These are phyloP conservation scores for Rhagophthalmus giganteus DNA, from an alignment of 2,888 invertebrate species.

Conservation along the genomic window DNA sequence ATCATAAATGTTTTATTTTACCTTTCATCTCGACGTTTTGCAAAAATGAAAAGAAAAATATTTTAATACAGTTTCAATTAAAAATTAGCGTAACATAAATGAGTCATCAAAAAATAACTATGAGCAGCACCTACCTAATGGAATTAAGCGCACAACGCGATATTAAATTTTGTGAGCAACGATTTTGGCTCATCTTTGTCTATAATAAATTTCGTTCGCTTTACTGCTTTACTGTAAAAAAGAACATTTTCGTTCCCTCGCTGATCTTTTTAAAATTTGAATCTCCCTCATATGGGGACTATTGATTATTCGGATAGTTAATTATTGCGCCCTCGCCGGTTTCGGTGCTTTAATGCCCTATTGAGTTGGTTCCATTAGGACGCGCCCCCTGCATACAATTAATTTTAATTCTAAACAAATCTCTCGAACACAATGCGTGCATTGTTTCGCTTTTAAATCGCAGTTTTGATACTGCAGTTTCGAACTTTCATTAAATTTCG, in stretches of 20 bases:
- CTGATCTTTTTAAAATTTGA: no score
- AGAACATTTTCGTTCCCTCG: no score
- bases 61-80: no score
- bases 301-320: conserved; percentile 10
- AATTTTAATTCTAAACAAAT: conserved; percentile 29
- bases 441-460: conserved; percentile 25
- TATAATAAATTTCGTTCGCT: not conserved
- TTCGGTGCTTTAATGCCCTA: conserved; percentile 17
- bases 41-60: no score
- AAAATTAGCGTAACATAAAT: no score
- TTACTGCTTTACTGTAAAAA: not conserved
- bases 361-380: conserved; percentile 19
- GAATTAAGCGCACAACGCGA: no score
- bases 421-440: conserved; percentile 20
- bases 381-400: conserved; percentile 25
- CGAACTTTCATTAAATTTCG: no score
- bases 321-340: conserved; percentile 14
- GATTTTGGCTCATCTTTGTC: conserved; percentile 2
- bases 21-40: no score
- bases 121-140: no score
- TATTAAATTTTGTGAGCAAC: no score
- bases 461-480: conserved; percentile 19
- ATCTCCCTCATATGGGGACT: conserved; percentile 2
- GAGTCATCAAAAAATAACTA: no score
- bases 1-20: no score